Evolutionary conservation across 2,888 invertebrate genomes (phyloP), one percentile per base, ranked within the genome.

Genomic region (Orthosia gracilis): DNA sequence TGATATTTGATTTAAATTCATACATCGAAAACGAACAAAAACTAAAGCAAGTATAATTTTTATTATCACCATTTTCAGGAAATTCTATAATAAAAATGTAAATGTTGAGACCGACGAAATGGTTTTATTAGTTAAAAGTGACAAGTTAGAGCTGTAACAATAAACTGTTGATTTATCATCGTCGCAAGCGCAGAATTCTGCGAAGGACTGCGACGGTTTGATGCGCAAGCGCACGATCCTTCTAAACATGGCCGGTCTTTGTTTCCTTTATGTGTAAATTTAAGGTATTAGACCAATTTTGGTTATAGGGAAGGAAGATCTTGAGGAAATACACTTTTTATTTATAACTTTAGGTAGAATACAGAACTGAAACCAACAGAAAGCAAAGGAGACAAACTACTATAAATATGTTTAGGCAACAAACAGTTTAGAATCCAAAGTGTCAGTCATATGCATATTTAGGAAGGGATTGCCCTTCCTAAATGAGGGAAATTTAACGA

Each of bases 201-300:
- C 84, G 90, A 89, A 90, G 88, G 89, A 89, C 82, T 71, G 65
- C 52, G 72, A 23, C 67, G 54, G 61, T 21, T 61, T 49, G 78
- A 61, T 79, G 86, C 84, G 83, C 84, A 73, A 71, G 81, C 82
- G 80, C 84, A 83, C 77, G 73, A 73, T 80, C 59, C 40, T 78
- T 76, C 73, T 77, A 76, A 84, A 86, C 73, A 84, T 82, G 80
- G 77, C 78, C 55, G 73, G 40, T 81, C 81, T 88, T 88, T 86
- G 85, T 86, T 83, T 75, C 59, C 50, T 66, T 73, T 80, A 54
- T 18, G 52, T 69, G 26, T 31, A n/a, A 21, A 63, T 76, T 50
- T 66, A 5, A 47, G 26, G n/a, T 62, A 55, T 62, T 52, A 54
- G 47, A 59, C 21, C 2, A 26, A 23, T 61, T 63, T 49, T 49